A percentile compares a stretch with the other conserved stretches of the same genome.
Conservation (phyloP, 1,140 invertebrate species). For the Campodea augens region DNA sequence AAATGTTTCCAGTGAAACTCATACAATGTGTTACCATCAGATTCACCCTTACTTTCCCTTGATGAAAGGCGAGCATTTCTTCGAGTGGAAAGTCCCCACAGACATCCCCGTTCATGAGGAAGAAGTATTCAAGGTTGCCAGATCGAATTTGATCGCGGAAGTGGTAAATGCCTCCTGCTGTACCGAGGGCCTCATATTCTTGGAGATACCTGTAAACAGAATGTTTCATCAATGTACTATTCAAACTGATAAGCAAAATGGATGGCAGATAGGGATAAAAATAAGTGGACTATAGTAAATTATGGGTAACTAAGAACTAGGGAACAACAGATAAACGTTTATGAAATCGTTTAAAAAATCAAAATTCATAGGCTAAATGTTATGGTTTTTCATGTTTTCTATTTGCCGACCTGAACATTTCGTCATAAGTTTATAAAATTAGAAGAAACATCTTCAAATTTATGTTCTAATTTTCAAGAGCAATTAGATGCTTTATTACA, state of each 20-base stretch:
- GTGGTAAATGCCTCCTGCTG: constrained; percentile 92
- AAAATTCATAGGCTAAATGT: too few relatives aligned
- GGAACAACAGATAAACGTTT: too few relatives aligned
- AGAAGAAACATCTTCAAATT: too few relatives aligned
- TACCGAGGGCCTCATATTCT: constrained; percentile 85
- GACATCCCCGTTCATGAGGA: constrained; percentile 94
- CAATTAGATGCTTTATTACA: too few relatives aligned
- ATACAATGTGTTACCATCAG: constrained; percentile 20
- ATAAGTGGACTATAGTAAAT: too few relatives aligned
- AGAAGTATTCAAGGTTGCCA: constrained; percentile 75
- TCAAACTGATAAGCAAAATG: neutral
- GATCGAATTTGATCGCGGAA: constrained; percentile 88
- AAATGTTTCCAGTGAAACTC: constrained; percentile 15
- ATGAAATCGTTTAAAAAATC: too few relatives aligned
- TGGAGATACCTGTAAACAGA: constrained; percentile 53
- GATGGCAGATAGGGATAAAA: too few relatives aligned
- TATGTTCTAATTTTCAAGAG: too few relatives aligned
- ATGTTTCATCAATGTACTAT: neutral
- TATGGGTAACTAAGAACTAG: too few relatives aligned
- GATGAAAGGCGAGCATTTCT: constrained; percentile 71
- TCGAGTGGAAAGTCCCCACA: constrained; percentile 89
- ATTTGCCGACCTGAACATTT: too few relatives aligned
- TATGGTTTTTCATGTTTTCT: too few relatives aligned
- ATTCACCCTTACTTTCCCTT: constrained; percentile 18
- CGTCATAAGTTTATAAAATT: too few relatives aligned